Conservation (phyloP, 2,113 vertebrate species). For the Oreotrochilus melanogaster region DNA sequence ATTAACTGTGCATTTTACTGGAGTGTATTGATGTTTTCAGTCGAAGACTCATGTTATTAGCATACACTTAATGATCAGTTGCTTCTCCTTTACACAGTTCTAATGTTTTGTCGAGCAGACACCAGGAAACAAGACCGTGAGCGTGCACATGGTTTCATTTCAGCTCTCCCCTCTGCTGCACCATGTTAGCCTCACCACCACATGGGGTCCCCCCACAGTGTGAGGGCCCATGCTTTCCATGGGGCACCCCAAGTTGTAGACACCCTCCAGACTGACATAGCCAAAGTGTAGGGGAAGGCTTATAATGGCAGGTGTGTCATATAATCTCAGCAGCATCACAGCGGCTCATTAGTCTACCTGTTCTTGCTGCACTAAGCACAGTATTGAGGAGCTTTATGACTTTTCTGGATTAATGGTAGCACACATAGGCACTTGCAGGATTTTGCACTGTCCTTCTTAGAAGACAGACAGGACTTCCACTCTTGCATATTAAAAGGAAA, state of each 20-base stretch:
- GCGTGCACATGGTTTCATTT: fast-evolving
- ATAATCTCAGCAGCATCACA: not conserved
- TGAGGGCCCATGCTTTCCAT: not conserved
- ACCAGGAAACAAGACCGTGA: not conserved
- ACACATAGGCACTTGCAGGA: not conserved
- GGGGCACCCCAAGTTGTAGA: not conserved
- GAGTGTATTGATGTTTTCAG: constrained; percentile 9
- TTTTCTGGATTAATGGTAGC: not conserved
- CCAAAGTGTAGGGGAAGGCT: not conserved
- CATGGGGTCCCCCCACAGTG: too few relatives aligned
- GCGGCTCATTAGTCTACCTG: not conserved
- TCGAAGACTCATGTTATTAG: constrained; percentile 33
- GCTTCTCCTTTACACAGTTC: not conserved
- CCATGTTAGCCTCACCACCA: not conserved
- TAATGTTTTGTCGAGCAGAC: not conserved
- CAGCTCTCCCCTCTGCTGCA: not conserved
- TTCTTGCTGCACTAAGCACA: not conserved
- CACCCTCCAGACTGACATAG: not conserved
- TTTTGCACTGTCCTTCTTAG: not conserved
- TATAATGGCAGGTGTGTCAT: fast-evolving
- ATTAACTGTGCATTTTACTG: constrained; percentile 35
- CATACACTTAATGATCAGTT: not conserved
- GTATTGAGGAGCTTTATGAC: not conserved
- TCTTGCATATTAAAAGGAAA: not conserved
- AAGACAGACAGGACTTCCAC: not conserved